Percentiles rank a stretch among this genome's conserved stretches.
Evolutionary conservation across 2,113 vertebrate genomes (phyloP).

Genomic region (Rhombomys opimus): DNA sequence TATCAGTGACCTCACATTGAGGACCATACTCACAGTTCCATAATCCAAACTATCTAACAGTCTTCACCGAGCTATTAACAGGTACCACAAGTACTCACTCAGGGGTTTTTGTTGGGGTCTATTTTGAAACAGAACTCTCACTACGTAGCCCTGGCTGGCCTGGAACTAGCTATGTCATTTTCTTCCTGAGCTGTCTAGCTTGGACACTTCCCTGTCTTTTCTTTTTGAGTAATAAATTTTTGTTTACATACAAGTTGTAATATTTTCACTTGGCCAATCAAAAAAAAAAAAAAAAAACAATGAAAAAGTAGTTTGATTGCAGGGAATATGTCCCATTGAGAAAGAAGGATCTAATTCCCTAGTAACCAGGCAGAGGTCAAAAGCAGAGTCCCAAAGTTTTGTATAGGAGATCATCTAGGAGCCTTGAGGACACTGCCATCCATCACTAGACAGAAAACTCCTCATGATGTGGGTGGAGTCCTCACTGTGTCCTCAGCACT

Average conservation of each 20-base stretch:
- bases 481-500: neutral
- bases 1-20: neutral
- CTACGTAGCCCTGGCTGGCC: neutral
- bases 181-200: too few species aligned
- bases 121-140: neutral
- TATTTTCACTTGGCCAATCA: too few species aligned
- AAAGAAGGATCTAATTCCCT: constrained; percentile 37
- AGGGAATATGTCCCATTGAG: neutral
- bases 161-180: neutral
- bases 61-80: neutral
- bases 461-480: neutral
- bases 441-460: constrained; percentile 31
- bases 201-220: too few species aligned
- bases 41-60: constrained; percentile 6
- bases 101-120: neutral
- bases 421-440: neutral
- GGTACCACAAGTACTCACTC: neutral
- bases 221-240: too few species aligned
- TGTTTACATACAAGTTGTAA: too few species aligned
- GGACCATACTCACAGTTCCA: neutral
- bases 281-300: too few species aligned
- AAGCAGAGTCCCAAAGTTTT: neutral
- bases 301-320: constrained; percentile 30
- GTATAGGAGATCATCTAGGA: neutral
- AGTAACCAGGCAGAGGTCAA: neutral